Conservation (phyloP, 2,888 invertebrate genomes). For the Philhelius pedissequus region DNA sequence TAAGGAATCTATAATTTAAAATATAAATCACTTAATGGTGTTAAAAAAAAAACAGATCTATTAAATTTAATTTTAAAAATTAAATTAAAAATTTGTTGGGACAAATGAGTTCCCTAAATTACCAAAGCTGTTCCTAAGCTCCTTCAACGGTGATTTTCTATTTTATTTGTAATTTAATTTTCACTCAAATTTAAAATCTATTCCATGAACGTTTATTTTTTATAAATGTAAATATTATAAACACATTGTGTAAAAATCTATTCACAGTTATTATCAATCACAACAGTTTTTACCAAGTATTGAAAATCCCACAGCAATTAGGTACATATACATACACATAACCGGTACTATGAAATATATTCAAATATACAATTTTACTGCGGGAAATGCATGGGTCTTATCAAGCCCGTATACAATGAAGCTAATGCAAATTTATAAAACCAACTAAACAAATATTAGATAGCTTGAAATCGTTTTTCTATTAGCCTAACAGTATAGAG, state of each 20-base stretch:
- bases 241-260: not conserved
- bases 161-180: not conserved
- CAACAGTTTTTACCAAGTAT: not conserved
- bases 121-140: no score
- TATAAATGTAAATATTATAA: not conserved
- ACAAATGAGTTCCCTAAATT: no score
- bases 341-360: not conserved
- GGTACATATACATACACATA: constrained; percentile 44
- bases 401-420: not conserved
- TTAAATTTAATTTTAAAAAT: not conserved
- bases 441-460: constrained; percentile 43
- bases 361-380: not conserved
- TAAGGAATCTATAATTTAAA: not conserved
- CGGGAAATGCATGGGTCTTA: constrained; percentile 1
- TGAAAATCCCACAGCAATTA: constrained; percentile 24
- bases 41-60: not conserved
- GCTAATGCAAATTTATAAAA: constrained; percentile 13
- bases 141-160: not conserved
- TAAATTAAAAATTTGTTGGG: no score
- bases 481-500: not conserved
- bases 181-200: not conserved
- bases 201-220: no score
- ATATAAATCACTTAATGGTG: not conserved
- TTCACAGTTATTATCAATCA: constrained; percentile 13
- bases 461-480: constrained; percentile 29